These are phyloP conservation scores for Dufourea novaeangliae DNA, from an alignment of 1,140 invertebrate genomes.

Conservation along the genomic window DNA sequence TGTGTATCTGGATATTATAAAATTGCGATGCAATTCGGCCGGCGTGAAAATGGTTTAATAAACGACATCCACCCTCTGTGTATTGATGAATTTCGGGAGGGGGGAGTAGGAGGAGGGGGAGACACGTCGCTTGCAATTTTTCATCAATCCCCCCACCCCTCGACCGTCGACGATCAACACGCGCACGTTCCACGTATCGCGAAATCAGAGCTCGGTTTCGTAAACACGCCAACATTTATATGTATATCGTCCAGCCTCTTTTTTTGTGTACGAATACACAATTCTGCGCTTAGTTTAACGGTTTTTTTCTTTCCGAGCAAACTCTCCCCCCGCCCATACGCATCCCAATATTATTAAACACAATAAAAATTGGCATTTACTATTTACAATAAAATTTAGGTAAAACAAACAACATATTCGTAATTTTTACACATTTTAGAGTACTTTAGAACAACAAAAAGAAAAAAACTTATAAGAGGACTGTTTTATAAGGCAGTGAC, in stretches of 20 bases:
- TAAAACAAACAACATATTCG: too few relatives aligned
- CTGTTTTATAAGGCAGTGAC: too few relatives aligned
- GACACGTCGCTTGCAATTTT: conserved; percentile 24
- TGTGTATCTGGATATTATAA: conserved; percentile 18
- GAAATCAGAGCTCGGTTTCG: not conserved
- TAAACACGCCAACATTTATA: conserved; percentile 33
- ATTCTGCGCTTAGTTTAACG: not conserved
- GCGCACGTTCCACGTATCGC: not conserved
- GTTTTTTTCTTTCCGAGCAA: not conserved
- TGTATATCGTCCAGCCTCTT: conserved; percentile 1
- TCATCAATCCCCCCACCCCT: too few relatives aligned
- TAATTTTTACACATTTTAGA: too few relatives aligned
- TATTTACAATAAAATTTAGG: too few relatives aligned
- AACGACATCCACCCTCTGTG: conserved; percentile 22
- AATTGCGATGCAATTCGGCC: conserved; percentile 24
- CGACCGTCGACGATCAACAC: not conserved
- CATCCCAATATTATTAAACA: too few relatives aligned
- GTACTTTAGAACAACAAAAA: too few relatives aligned
- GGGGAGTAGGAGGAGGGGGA: not conserved
- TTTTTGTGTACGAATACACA: not conserved
- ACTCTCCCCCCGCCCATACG: too few relatives aligned
- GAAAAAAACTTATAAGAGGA: too few relatives aligned
- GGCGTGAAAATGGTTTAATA: conserved; percentile 39
- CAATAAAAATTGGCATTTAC: too few relatives aligned
- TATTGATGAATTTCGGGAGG: conserved; percentile 24